Base-by-base conservation (phyloP, 37 sponge, comb jelly and placozoan species). In the Geodia barretti region DNA sequence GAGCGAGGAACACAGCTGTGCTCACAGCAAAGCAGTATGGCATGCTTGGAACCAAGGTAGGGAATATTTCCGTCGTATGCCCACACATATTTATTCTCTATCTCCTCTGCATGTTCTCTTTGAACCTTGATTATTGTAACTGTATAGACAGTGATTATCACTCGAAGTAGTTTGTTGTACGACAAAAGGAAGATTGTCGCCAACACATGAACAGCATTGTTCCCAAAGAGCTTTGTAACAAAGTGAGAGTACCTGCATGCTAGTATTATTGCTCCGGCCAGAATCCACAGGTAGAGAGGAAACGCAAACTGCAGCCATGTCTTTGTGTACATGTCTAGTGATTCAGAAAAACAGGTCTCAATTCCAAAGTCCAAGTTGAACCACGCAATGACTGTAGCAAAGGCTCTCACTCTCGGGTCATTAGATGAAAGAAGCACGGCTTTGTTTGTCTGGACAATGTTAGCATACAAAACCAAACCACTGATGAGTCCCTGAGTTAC, bases 381-480 rank as follows among this genome's bases (percentile, higher is more conserved):
- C 78, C 70, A 86, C 23, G 79, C 54, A 25, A 69, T 29, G 4
- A 74, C 7, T 17, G 43, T 41, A 24, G 23, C 60, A 41, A 73
- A 79, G 7, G 23, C 40, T 29, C 32, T 39, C 11, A 72, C 24
- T 9, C 34, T n/a, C 24, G 25, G 25, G 0, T n/a, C 30, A 20
- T 28, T 30, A 29, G 58, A 30, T 1, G 41, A 39, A 25, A 68
- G 4, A 8, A 81, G 68, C 2, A 78, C 28, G 0, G 70, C 74
- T 35, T 30, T 26, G 64, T 73, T 74, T 42, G 64, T 31, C 19
- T 43, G 33, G 11, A 87, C 39, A 25, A 87, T 60, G 39, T 73
- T 80, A 0, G 80, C 69, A 74, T 87, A 87, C 26, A 87, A 75
- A 30, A 80, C 23, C 9, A 79, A 38, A 8, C 81, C 87, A 75